Evolutionary conservation across 2,113 vertebrate species (phyloP), one percentile per base, ranked within the genome.

Genomic region (Tragelaphus strepsiceros): DNA sequence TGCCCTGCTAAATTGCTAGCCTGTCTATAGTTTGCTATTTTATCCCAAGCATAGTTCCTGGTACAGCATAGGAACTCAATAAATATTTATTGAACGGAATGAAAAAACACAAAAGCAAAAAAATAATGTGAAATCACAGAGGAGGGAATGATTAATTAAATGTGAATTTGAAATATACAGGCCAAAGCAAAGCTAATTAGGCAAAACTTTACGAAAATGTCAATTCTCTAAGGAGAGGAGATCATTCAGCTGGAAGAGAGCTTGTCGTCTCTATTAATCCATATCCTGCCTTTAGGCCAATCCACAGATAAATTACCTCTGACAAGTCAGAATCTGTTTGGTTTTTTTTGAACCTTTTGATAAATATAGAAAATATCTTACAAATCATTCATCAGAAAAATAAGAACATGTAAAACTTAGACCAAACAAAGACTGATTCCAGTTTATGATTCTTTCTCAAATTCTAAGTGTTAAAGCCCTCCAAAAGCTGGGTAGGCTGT

Each of bases 151-250:
- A 84, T 94, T 97, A 96, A 97, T 97, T 97, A 97, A 93, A 93
- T 95, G 67, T 89, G 58, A 95, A 77, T 91, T 92, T 86, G 54
- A 95, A 94, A 91, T 86, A 24, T 17, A 86, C 87, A 88, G 84
- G 51, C 51, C 85, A 62, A 88, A 80, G 64, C 90, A 97, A 96
- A 96, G 56, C 88, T 94, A 98, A 89, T 93, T 97, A 97, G 16
- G 21, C 67, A 88, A 97, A 95, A 95, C 56, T 92, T 97, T n/a
- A 91, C 81, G 67, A 82, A 97, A 95, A 96, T 96, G 96, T 97
- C 95, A 98, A 26, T 21, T 87, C 91, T 91, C 91, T 11, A 35
- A 88, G 62, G 94, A 97, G n/a, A 96, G 39, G 54, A 86, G 51
- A 84, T 62, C 46, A 77, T 84, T 97, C 74, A 87, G 59, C 71